Conservation (phyloP, 35 echinoderm and acorn worm species). For the Heliocidaris tuberculata region DNA sequence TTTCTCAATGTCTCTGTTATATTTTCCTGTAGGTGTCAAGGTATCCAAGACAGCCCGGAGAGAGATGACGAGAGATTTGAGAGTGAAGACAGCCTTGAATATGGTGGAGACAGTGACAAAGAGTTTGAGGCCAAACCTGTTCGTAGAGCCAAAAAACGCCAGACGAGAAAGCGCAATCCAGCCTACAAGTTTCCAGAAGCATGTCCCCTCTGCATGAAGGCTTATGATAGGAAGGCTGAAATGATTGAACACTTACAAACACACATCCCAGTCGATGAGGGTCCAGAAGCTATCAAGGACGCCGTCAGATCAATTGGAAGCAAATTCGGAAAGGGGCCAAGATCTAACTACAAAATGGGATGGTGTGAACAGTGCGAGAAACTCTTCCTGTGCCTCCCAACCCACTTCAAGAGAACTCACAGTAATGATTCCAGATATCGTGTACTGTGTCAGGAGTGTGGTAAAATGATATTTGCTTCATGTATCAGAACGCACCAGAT, state of each 20-base stretch:
- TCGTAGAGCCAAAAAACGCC: too few relatives aligned
- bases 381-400: neutral
- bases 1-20: too few relatives aligned
- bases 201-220: neutral
- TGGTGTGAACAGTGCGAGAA: neutral
- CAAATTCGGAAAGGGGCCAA: neutral
- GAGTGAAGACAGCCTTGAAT: too few relatives aligned
- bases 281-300: neutral
- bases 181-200: too few relatives aligned
- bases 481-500: neutral
- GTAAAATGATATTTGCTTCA: neutral
- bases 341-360: neutral
- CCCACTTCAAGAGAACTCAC: neutral
- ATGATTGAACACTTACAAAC: neutral
- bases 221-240: neutral
- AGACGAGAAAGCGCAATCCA: too few relatives aligned
- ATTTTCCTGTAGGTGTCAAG: too few relatives aligned
- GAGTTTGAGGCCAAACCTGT: too few relatives aligned
- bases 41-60: too few relatives aligned
- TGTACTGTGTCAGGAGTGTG: conserved; percentile 4
- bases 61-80: too few relatives aligned
- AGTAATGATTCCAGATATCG: neutral
- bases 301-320: neutral
- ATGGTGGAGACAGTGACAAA: too few relatives aligned
- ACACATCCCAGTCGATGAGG: neutral